These are phyloP conservation scores for Gymnocypris eckloni DNA, from an alignment of 2,797 vertebrate species.

Conservation along the genomic window DNA sequence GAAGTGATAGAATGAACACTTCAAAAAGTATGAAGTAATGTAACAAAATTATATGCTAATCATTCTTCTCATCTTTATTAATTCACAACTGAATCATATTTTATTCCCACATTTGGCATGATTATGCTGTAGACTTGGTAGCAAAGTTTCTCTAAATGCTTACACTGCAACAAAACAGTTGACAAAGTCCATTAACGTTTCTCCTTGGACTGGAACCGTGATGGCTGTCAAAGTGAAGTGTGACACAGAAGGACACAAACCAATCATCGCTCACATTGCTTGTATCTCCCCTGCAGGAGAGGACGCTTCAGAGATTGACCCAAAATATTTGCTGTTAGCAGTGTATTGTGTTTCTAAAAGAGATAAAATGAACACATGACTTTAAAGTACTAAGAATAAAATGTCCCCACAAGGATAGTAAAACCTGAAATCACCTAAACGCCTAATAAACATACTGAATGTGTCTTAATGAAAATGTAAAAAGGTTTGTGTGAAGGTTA, in stretches of 20 bases:
- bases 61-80: neutral
- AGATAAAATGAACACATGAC: conserved; percentile 16
- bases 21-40: neutral
- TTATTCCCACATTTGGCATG: neutral
- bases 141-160: conserved; percentile 35
- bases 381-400: conserved; percentile 25
- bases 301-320: conserved; percentile 15
- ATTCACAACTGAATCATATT: conserved; percentile 8
- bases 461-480: neutral
- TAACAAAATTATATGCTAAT: neutral
- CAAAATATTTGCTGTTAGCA: conserved; percentile 38
- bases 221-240: conserved; percentile 32
- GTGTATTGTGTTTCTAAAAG: conserved; percentile 8
- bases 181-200: conserved; percentile 51
- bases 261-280: conserved; percentile 37
- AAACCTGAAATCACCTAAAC: neutral
- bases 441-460: neutral
- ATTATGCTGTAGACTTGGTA: neutral
- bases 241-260: conserved; percentile 47
- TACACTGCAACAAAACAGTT: conserved; percentile 44
- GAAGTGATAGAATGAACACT: neutral
- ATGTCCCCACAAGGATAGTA: neutral
- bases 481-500: neutral
- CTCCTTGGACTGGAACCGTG: conserved; percentile 35
- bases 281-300: conserved; percentile 31